Evolutionary conservation across 2,888 invertebrate genomes (phyloP).

Genomic region (Thera obeliscata): DNA sequence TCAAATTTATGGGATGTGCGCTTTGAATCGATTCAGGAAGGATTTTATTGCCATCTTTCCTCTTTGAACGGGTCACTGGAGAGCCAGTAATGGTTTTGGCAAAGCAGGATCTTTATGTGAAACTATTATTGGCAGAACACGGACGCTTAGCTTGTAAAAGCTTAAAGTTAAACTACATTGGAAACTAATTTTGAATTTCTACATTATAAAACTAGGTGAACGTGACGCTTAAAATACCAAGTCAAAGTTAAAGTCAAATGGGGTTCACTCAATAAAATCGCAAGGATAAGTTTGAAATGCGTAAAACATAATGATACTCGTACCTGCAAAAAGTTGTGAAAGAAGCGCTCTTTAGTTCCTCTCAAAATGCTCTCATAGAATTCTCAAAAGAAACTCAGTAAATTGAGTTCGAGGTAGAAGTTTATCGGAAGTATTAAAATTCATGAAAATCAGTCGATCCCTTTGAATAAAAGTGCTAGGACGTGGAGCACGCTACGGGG

Average conservation of each 20-base stretch:
- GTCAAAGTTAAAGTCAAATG: background rate
- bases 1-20: slow-evolving; percentile 38
- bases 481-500: slow-evolving; percentile 4
- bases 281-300: background rate
- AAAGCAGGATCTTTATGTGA: slow-evolving; percentile 34
- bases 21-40: slow-evolving; percentile 35
- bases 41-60: slow-evolving; percentile 38
- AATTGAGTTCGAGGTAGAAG: slow-evolving; percentile 31
- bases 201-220: slow-evolving; percentile 1
- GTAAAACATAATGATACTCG: too few relatives aligned
- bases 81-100: slow-evolving; percentile 38
- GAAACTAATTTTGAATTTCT: slow-evolving; percentile 15
- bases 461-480: slow-evolving; percentile 19
- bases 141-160: slow-evolving; percentile 26
- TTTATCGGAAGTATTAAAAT: slow-evolving; percentile 47
- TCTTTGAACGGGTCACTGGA: slow-evolving; percentile 36
- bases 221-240: background rate
- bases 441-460: slow-evolving; percentile 44
- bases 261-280: background rate
- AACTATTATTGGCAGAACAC: slow-evolving; percentile 30
- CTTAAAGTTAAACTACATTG: slow-evolving; percentile 2
- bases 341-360: slow-evolving; percentile 16
- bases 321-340: background rate
- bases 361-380: slow-evolving; percentile 24
- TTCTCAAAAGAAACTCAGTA: slow-evolving; percentile 35